Evolutionary conservation across 2,797 vertebrate genomes (phyloP).

Genomic region (Helostoma temminkii): DNA sequence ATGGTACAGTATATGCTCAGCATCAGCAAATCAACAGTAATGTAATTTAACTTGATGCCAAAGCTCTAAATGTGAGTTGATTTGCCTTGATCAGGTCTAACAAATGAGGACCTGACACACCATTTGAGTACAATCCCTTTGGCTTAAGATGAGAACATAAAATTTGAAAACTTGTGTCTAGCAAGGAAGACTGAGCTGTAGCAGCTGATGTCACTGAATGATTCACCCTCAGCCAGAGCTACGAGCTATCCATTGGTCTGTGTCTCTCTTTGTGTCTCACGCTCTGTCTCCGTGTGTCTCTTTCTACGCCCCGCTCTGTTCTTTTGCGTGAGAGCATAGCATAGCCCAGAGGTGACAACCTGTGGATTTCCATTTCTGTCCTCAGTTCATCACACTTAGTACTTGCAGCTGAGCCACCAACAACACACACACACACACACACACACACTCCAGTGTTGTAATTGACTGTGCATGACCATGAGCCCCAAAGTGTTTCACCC

Average conservation of each 20-base stretch:
- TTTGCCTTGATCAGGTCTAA: constrained; percentile 46
- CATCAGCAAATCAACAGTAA: constrained; percentile 2
- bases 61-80: constrained; percentile 15
- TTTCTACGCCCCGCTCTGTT: background rate
- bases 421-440: constrained; percentile 6
- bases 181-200: constrained; percentile 27
- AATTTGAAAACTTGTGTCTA: constrained; percentile 43
- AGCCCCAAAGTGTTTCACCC: background rate
- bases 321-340: background rate
- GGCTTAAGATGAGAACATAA: constrained; percentile 17
- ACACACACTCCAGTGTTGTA: background rate
- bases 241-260: constrained; percentile 1
- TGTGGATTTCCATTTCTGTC: constrained; percentile 52
- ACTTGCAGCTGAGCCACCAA: constrained; percentile 43
- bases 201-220: constrained; percentile 30
- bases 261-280: background rate
- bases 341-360: constrained; percentile 41
- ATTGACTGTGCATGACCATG: no score
- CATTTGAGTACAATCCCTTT: constrained; percentile 11
- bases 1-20: background rate
- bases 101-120: constrained; percentile 21
- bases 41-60: constrained; percentile 26
- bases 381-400: constrained; percentile 28
- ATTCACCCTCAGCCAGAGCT: constrained; percentile 45
- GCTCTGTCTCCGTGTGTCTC: background rate